These are phyloP conservation scores for Prunella strophiata DNA, from an alignment of 2,797 vertebrate genomes.

Conservation along the genomic window DNA sequence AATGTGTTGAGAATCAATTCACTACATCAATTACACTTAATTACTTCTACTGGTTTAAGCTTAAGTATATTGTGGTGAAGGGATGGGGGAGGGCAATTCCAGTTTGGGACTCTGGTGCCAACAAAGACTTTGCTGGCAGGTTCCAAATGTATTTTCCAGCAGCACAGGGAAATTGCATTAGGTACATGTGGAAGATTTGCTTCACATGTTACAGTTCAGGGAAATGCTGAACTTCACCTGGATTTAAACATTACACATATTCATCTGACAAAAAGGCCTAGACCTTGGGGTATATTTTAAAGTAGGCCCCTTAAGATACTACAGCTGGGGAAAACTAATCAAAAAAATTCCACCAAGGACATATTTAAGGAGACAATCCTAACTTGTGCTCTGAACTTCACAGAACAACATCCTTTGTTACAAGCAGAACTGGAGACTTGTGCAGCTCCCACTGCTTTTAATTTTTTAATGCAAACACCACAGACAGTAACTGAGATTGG, in stretches of 20 bases:
- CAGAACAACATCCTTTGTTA: rapidly evolving
- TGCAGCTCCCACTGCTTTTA: neutral
- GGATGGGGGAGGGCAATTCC: neutral
- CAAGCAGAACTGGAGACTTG: neutral
- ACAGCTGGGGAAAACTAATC: neutral
- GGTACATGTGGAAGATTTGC: neutral
- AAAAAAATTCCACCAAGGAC: neutral
- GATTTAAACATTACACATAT: neutral
- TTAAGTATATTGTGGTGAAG: neutral
- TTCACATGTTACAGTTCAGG: neutral
- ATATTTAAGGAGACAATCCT: neutral
- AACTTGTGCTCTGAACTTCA: neutral
- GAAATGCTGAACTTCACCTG: neutral
- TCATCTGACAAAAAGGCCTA: neutral
- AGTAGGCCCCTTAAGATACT: neutral
- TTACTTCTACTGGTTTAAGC: neutral
- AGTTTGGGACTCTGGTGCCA: neutral
- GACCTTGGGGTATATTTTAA: neutral
- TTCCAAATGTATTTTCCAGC: neutral
- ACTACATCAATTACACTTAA: neutral
- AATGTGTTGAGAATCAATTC: neutral
- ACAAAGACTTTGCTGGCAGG: neutral
- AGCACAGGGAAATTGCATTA: neutral
- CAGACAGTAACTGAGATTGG: neutral
- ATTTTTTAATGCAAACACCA: neutral